phyloP scores from a whole-genome alignment of 2,888 invertebrate genomes.

The Therioaphis trifolii region DNA sequence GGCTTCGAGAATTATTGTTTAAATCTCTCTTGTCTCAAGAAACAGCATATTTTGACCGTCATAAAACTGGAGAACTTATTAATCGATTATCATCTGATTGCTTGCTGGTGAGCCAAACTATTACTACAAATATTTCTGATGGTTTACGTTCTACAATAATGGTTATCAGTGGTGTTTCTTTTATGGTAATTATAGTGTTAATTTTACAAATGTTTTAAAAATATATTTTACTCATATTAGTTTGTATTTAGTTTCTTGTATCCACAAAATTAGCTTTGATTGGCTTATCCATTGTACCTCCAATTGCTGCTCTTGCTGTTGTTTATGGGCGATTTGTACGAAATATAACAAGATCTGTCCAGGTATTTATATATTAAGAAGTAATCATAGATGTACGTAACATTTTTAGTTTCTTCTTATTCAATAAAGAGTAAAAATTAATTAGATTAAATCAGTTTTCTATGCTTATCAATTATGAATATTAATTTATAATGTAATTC shows the following conservation, averaged over 20 bases:
- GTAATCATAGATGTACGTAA: too few relatives aligned
- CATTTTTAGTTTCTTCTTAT: conserved; percentile 69
- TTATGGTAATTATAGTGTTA: conserved; percentile 80
- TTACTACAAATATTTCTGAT: conserved; percentile 94
- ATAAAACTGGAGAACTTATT: conserved; percentile 90
- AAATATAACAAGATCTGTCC: conserved; percentile 83
- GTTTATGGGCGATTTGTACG: conserved; percentile 86
- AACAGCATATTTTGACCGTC: conserved; percentile 89
- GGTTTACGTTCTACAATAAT: conserved; percentile 89
- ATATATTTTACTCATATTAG: conserved; percentile 50
- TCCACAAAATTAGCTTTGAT: conserved; percentile 88
- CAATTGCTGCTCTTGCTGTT: conserved; percentile 85
- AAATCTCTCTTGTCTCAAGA: conserved; percentile 86
- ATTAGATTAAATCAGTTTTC: neutral
- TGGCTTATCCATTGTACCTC: conserved; percentile 89
- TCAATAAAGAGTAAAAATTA: neutral
- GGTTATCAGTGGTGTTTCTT: conserved; percentile 86
- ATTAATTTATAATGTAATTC: too few relatives aligned
- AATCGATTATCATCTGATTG: conserved; percentile 90
- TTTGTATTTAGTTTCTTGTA: conserved; percentile 83
- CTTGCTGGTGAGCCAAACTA: conserved; percentile 87
- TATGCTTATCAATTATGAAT: too few relatives aligned
- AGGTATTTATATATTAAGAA: conserved; percentile 73
- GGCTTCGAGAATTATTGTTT: conserved; percentile 82
- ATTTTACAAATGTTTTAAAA: neutral